Conservation (phyloP, 2,888 invertebrate species). For the Drosophila nigricruria region DNA sequence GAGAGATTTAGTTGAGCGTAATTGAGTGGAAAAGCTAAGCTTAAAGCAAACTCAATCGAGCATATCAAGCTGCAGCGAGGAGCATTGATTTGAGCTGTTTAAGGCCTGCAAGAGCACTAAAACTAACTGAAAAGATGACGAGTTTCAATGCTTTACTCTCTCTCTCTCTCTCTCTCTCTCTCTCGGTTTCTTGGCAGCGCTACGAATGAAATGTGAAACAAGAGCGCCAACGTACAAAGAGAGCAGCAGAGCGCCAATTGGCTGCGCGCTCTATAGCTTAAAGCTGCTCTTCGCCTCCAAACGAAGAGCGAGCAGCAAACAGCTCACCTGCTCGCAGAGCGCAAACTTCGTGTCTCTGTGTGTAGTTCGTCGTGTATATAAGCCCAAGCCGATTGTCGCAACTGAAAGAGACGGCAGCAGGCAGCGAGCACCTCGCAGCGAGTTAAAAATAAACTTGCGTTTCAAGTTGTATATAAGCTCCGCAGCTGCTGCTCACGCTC, state of each 20-base stretch:
- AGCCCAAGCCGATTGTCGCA: conserved; percentile 18
- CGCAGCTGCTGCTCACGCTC: conserved; percentile 65
- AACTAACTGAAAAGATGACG: neutral
- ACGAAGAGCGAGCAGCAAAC: conserved; percentile 51
- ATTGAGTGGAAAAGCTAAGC: conserved; percentile 24
- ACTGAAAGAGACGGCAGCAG: conserved; percentile 46
- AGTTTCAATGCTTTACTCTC: neutral
- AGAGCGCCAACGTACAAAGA: conserved; percentile 37
- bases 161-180: conserved; percentile 34
- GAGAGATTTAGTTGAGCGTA: neutral
- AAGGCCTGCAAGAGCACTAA: conserved; percentile 22
- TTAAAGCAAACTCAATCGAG: conserved; percentile 7
- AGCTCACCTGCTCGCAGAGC: conserved; percentile 66
- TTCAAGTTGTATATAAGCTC: conserved; percentile 67
- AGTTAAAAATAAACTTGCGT: conserved; percentile 71
- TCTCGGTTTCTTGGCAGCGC: conserved; percentile 35
- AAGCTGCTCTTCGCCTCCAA: conserved; percentile 58
- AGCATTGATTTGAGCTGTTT: conserved; percentile 33
- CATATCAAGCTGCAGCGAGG: conserved; percentile 10
- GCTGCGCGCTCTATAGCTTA: conserved; percentile 21
- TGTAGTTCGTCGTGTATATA: conserved; percentile 36
- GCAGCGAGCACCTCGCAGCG: conserved; percentile 28
- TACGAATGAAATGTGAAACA: conserved; percentile 55
- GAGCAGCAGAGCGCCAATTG: conserved; percentile 49
- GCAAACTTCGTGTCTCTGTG: conserved; percentile 26